phyloP scores from a whole-genome alignment of 2,113 vertebrate species.

The Odontesthes bonariensis region DNA sequence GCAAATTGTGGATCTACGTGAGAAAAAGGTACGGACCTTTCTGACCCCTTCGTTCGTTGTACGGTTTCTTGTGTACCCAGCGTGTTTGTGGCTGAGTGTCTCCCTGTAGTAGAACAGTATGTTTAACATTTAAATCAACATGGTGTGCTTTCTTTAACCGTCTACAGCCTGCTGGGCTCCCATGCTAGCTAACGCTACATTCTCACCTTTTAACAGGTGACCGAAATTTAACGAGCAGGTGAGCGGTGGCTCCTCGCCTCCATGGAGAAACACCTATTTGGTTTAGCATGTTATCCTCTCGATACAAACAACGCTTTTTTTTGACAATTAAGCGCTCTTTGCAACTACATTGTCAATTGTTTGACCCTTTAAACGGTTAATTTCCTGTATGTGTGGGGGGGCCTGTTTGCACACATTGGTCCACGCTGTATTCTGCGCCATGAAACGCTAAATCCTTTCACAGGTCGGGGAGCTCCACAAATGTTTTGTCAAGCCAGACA shows the following conservation, averaged over 20 bases:
- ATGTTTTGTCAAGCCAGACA: conserved; percentile 91
- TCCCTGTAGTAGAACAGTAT: conserved; percentile 57
- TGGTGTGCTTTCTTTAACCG: conserved; percentile 67
- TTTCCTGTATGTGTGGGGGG: conserved; percentile 45
- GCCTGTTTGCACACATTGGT: neutral
- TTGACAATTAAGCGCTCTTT: conserved; percentile 73
- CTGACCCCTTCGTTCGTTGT: conserved; percentile 75
- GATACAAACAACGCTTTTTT: conserved; percentile 52
- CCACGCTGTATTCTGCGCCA: conserved; percentile 15
- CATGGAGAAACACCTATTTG: conserved; percentile 69
- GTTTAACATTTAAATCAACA: conserved; percentile 78
- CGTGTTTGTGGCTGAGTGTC: conserved; percentile 65
- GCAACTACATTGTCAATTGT: conserved; percentile 69
- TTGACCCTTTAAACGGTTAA: conserved; percentile 28
- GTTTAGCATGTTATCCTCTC: conserved; percentile 72
- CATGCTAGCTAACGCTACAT: conserved; percentile 51
- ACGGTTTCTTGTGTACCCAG: conserved; percentile 67
- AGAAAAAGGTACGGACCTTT: conserved; percentile 93
- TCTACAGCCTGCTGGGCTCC: conserved; percentile 11
- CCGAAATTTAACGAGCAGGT: conserved; percentile 14
- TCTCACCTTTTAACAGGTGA: conserved; percentile 66
- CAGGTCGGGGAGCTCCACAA: conserved; percentile 94
- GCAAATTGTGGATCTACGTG: conserved; percentile 98
- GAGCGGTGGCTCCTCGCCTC: neutral
- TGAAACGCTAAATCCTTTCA: conserved; percentile 70